These are phyloP conservation scores for Corvus cornix DNA, from an alignment of 2,113 vertebrate genomes.

Conservation along the genomic window DNA sequence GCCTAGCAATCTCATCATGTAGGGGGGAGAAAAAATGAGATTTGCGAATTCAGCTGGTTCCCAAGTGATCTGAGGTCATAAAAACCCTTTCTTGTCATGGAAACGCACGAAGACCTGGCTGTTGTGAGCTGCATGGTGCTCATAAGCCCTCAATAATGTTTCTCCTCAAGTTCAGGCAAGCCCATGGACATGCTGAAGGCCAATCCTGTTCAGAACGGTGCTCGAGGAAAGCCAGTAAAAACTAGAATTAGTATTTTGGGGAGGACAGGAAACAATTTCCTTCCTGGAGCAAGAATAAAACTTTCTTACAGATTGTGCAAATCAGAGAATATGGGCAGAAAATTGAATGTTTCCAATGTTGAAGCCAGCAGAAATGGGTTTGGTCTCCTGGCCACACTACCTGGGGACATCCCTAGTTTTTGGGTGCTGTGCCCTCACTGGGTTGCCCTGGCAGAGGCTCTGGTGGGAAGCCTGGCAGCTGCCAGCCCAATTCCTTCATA, in stretches of 20 bases:
- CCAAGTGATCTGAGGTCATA: neutral
- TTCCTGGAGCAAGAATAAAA: neutral
- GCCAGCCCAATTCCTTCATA: neutral
- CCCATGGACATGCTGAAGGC: neutral
- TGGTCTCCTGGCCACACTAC: neutral
- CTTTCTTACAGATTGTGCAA: neutral
- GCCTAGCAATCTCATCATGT: neutral
- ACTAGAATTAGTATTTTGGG: neutral
- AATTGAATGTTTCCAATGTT: rapidly evolving
- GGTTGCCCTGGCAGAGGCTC: neutral
- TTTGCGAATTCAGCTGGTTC: neutral
- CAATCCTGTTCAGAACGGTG: rapidly evolving
- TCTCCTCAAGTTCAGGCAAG: neutral
- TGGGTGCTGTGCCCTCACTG: rapidly evolving
- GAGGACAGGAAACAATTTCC: neutral
- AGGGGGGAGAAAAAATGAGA: rapidly evolving
- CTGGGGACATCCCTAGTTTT: neutral
- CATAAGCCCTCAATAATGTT: neutral
- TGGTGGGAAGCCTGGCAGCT: neutral
- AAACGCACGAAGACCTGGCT: rapidly evolving
- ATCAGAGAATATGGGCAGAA: neutral
- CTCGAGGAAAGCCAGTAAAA: neutral
- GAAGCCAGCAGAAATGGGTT: neutral
- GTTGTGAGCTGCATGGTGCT: neutral
- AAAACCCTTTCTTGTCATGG: neutral